These are phyloP conservation scores for Leptinotarsa peninsularis DNA, from an alignment of 2,888 invertebrate genomes.

Conservation along the genomic window DNA sequence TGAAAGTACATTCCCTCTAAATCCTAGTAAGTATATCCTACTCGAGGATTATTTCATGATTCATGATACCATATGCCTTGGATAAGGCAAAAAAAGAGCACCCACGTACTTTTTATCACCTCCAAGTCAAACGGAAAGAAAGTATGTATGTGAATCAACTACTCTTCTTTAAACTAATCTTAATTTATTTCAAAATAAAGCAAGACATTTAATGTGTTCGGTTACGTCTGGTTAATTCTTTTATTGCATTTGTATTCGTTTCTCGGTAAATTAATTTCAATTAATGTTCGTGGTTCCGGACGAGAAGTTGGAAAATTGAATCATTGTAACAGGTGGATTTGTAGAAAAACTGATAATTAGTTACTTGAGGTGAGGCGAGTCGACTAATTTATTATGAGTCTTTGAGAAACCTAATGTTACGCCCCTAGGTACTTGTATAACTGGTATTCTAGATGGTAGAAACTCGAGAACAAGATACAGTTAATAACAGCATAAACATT, in stretches of 20 bases:
- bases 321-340: conserved; percentile 5
- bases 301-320: background rate
- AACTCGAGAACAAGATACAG: no score
- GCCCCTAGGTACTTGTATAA: no score
- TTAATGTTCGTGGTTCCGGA: conserved; percentile 2
- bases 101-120: no score
- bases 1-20: no score
- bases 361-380: background rate
- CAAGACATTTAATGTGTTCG: background rate
- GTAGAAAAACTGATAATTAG: background rate
- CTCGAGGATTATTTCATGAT: no score
- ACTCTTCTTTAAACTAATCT: background rate
- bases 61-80: no score
- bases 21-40: no score
- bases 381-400: background rate
- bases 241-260: conserved; percentile 15
- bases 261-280: conserved; percentile 20
- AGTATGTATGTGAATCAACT: background rate
- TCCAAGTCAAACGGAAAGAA: background rate
- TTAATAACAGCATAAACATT: no score
- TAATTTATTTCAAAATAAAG: background rate
- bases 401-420: background rate
- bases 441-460: no score
- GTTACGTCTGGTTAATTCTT: conserved; percentile 5
- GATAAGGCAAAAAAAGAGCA: no score